A percentile compares a stretch with the other conserved stretches of the same genome.
Evolutionary conservation across 2,113 vertebrate species (phyloP).

Genomic region (Coturnix japonica): DNA sequence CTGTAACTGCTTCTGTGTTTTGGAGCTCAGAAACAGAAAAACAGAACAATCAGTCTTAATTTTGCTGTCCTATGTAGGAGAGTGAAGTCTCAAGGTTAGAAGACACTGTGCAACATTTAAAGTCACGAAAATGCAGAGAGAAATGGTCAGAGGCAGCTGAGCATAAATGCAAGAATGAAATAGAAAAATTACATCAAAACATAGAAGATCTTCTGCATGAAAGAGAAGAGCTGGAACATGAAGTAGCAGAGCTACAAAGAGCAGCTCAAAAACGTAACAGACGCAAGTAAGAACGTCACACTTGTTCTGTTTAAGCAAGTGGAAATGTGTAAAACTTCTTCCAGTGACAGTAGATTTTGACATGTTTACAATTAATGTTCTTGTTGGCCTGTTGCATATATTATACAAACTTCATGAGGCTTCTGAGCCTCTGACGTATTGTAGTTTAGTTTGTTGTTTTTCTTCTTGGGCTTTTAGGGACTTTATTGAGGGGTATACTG

Average conservation of each 20-base stretch:
- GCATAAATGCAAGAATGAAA: constrained; percentile 36
- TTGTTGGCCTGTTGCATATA: background rate
- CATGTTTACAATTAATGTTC: fast-evolving
- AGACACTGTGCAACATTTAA: constrained; percentile 74
- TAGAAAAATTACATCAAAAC: constrained; percentile 50
- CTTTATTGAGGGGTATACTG: constrained; percentile 64
- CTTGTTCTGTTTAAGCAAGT: background rate
- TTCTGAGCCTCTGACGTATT: background rate
- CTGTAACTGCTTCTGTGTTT: background rate
- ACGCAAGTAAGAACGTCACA: constrained; percentile 69
- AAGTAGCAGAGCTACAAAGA: constrained; percentile 75
- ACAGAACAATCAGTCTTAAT: background rate
- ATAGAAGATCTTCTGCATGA: constrained; percentile 73
- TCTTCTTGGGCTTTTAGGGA: constrained; percentile 62
- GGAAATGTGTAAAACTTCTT: background rate
- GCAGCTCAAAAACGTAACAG: constrained; percentile 59
- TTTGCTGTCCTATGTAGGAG: constrained; percentile 63
- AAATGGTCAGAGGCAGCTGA: constrained; percentile 31
- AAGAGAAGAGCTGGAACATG: constrained; percentile 74
- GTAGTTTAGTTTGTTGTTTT: background rate
- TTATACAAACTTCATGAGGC: background rate
- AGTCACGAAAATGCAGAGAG: constrained; percentile 55
- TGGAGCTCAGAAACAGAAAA: background rate
- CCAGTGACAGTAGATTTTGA: background rate
- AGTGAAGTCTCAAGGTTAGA: constrained; percentile 77